Base-by-base conservation (phyloP, 2,797 vertebrate genomes). In the Bradypodion pumilum region DNA sequence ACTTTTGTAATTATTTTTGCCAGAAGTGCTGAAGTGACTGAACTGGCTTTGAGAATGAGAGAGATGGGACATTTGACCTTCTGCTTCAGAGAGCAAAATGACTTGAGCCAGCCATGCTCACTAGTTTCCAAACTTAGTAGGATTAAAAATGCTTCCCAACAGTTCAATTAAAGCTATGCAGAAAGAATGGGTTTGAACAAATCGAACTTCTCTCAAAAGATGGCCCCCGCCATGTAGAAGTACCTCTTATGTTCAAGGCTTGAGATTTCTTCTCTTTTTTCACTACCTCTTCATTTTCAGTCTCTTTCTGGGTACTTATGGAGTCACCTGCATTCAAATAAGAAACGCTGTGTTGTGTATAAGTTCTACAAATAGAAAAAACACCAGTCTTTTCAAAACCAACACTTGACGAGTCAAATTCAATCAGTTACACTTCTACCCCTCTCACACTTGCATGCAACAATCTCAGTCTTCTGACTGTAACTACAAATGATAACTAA, bases 221-320 rank as follows among this genome's bases (percentile, higher is more conserved):
- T 29, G 40, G 35, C 9, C 7, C 40, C 15, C 7, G 7, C 9
- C 25, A 8, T 63, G 23, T 9, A 37, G 10, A 1, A 85, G 44
- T 95, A 97, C 97, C 97, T 96, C 97, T 94, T 91, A 97, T 97
- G 78, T 97, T 97, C 84, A 97, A 94, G 4, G 97, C 95, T 87
- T 94, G 94, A 0, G 95, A 96, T 37, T 96, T 96, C 1, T 91
- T 97, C 81, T 94, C 94, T 87, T 92, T 94, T 83, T 89, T 95
- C 85, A 90, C 86, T 77, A 29, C 42, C 19, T 0, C 69, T 86
- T 92, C 89, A 82, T 93, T 91, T 72, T 92, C 85, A 40, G 90
- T 89, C 74, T 92, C 83, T 78, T 89, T 92, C 91, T 89, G 93
- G 79, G 82, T 86, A 68, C 91, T 94, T 87, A 94, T 77, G 52